These are phyloP conservation scores for Gallirallus australis DNA, from an alignment of 2,797 vertebrate species.

Conservation along the genomic window DNA sequence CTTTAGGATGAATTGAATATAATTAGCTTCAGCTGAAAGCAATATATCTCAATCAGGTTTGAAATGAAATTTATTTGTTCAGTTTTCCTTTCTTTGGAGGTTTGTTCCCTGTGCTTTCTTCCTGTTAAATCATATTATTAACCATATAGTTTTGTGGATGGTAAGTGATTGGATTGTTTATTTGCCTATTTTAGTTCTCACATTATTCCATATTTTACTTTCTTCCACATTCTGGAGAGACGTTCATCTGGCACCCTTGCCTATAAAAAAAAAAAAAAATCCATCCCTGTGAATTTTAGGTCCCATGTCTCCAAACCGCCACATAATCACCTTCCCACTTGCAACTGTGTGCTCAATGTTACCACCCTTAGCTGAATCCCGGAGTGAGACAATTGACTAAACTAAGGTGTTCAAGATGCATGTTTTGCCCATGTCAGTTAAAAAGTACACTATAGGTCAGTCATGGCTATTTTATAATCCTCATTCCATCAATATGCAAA, in stretches of 20 bases:
- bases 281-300: background rate
- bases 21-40: background rate
- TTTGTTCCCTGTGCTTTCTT: background rate
- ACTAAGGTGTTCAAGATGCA: background rate
- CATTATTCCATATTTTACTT: background rate
- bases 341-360: background rate
- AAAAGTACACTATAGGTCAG: background rate
- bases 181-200: background rate
- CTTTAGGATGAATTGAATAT: background rate
- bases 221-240: background rate
- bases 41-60: background rate
- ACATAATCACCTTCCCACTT: background rate
- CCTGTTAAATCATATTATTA: background rate
- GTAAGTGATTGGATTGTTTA: background rate
- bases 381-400: background rate
- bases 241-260: background rate
- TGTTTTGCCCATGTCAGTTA: background rate
- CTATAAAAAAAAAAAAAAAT: background rate
- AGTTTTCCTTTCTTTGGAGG: background rate
- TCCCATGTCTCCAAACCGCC: rapidly evolving
- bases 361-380: background rate
- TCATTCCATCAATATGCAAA: background rate
- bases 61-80: background rate
- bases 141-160: background rate
- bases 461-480: background rate